Base-by-base conservation (phyloP, 2,113 vertebrate genomes). In the Cyphomyrus discorhynchus region DNA sequence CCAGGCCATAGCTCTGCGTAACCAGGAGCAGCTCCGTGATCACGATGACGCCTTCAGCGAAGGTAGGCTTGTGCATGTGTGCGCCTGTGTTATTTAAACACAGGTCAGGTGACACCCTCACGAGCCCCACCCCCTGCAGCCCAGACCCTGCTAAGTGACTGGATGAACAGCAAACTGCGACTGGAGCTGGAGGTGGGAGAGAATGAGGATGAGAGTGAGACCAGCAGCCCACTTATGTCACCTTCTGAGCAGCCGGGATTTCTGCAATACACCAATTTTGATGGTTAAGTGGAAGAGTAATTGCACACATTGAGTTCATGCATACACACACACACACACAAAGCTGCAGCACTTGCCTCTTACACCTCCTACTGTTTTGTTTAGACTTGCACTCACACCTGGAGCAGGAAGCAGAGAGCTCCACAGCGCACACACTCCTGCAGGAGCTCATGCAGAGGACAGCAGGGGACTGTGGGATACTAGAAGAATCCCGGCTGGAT, bases 401-500 rank as follows among this genome's bases (percentile, higher is more conserved):
- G 95, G 96, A 96, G 88, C 93, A 94, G 90, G 97, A 98, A 92
- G 95, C 97, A 82, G 98, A 98, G 92, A 94, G 93, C 93, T 93
- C 93, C 58, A 94, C 95, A 11, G 96, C 97, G 89, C 94, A 95
- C 90, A 95, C 93, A 89, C 95, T 98, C 92, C 93, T 99, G 58
- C 96, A 97, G 94, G 95, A 97, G 91, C 96, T 99, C 91, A 96
- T 98, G 95, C 95, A 97, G 92, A 96, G 94, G 91, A 94, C 98
- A 91, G 92, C 94, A 92, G 91, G 97, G 90, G 95, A 96, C 92
- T 91, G 90, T 93, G 93, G 94, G 62, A 94, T 94, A 90, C 84
- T 93, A 39, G 92, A 97, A 92, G 92, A 93, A 56, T 96, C 98
- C 91, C 92, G 90, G n/a, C 92, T 95, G 91, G 96, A 97, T 92